Evolutionary conservation across 2,888 invertebrate genomes (phyloP).

Genomic region (Campaea margaritaria): DNA sequence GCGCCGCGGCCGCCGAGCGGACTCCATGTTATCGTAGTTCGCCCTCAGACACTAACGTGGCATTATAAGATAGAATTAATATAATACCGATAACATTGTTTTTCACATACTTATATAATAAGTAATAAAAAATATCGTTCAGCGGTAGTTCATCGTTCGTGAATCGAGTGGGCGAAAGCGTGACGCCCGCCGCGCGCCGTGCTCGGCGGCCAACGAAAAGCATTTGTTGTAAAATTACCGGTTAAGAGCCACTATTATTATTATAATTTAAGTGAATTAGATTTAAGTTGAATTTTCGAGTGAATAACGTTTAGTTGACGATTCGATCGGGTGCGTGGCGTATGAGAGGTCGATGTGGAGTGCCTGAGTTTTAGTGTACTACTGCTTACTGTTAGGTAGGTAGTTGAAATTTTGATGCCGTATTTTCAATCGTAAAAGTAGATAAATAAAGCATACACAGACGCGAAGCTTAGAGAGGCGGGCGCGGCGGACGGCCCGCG

Average conservation of each 20-base stretch:
- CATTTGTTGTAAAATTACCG: constrained; percentile 84
- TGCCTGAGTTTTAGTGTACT: constrained; percentile 83
- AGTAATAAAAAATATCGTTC: constrained; percentile 77
- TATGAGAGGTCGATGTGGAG: constrained; percentile 82
- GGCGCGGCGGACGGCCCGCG: constrained; percentile 45
- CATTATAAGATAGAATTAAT: constrained; percentile 70
- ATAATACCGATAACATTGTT: constrained; percentile 74
- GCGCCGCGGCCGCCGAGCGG: constrained; percentile 39
- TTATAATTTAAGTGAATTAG: constrained; percentile 83
- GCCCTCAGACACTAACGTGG: constrained; percentile 62
- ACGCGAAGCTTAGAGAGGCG: constrained; percentile 71
- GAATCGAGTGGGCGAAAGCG: constrained; percentile 60
- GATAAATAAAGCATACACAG: constrained; percentile 78
- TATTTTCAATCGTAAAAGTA: constrained; percentile 82
- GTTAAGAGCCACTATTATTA: constrained; percentile 83
- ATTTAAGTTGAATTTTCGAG: constrained; percentile 84
- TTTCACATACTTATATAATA: constrained; percentile 82
- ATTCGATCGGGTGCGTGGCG: constrained; percentile 82
- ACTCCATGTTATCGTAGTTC: constrained; percentile 57
- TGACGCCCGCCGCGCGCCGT: constrained; percentile 69
- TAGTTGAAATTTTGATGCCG: constrained; percentile 84
- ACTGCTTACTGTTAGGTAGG: constrained; percentile 86
- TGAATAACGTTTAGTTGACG: constrained; percentile 81
- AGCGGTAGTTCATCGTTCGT: constrained; percentile 75
- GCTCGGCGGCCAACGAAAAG: constrained; percentile 82